phyloP scores from a whole-genome alignment of 2,113 vertebrate genomes.

The Percina caprodes region DNA sequence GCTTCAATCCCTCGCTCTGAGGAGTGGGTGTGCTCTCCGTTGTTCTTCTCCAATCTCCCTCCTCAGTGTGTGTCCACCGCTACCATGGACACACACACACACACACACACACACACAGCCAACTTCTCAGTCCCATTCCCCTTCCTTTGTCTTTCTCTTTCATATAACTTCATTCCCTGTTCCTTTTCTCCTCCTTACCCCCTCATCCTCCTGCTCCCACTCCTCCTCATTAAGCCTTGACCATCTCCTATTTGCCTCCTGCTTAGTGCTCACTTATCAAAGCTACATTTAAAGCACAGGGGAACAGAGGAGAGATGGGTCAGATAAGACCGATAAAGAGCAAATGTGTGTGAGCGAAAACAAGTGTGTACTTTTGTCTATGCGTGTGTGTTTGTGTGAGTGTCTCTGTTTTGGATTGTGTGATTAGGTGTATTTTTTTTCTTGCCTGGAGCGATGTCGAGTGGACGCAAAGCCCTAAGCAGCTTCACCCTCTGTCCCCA shows the following conservation, averaged over 20 bases:
- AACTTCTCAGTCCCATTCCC: conserved; percentile 10
- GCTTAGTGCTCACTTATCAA: conserved; percentile 61
- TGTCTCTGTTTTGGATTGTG: conserved; percentile 10
- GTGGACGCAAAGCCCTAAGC: conserved; percentile 33
- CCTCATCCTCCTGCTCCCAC: conserved; percentile 27
- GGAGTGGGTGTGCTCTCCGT: conserved; percentile 77
- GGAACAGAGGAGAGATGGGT: conserved; percentile 28
- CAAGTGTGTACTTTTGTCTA: conserved; percentile 19
- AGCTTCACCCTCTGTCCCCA: conserved; percentile 25
- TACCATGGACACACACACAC: conserved; percentile 73
- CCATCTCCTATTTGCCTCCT: conserved; percentile 56
- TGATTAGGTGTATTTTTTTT: conserved; percentile 38
- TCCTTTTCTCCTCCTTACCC: conserved; percentile 13
- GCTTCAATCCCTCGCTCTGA: conserved; percentile 49
- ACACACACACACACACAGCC: conserved; percentile 31
- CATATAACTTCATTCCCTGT: conserved; percentile 16
- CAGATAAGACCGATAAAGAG: conserved; percentile 47
- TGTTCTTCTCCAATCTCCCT: conserved; percentile 79
- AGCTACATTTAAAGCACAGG: conserved; percentile 62
- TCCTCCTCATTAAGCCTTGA: conserved; percentile 58
- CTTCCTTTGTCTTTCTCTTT: not conserved
- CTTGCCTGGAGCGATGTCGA: conserved; percentile 42
- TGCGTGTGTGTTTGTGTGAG: not conserved
- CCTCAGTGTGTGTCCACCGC: conserved; percentile 79
- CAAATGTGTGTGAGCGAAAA: conserved; percentile 2